phyloP scores from a whole-genome alignment of 2,797 vertebrate species.

The Myotis myotis region DNA sequence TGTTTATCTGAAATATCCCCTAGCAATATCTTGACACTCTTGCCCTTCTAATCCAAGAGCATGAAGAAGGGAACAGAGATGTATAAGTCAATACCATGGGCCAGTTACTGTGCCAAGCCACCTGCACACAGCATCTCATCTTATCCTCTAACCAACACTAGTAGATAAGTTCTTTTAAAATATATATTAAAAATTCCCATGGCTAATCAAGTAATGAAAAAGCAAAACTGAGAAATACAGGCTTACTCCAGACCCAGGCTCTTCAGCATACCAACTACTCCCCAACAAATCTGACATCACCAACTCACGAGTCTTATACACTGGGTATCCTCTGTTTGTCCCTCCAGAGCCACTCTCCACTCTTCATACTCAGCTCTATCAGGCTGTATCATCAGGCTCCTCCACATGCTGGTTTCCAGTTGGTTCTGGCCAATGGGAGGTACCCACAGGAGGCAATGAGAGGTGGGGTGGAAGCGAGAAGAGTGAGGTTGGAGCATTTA shows the following conservation, averaged over 20 bases:
- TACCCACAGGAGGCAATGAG: neutral
- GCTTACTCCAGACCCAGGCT: neutral
- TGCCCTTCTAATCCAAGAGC: neutral
- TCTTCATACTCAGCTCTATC: neutral
- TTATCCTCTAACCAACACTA: neutral
- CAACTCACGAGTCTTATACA: neutral
- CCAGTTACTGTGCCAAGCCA: neutral
- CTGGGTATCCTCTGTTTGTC: neutral
- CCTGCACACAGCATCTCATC: neutral
- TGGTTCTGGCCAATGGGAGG: neutral
- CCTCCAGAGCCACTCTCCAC: neutral
- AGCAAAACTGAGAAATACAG: neutral
- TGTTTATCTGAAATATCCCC: neutral
- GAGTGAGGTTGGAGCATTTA: neutral
- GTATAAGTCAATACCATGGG: neutral
- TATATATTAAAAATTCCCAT: neutral
- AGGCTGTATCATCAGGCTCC: neutral
- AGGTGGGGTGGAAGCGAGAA: neutral
- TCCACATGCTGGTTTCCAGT: neutral
- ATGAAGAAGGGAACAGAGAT: neutral
- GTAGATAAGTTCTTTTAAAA: neutral
- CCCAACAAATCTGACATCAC: neutral
- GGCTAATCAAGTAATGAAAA: neutral
- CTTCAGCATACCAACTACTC: neutral
- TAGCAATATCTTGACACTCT: neutral